These are phyloP conservation scores for Callyntrura sp. DNA, from an alignment of 2,888 invertebrate species.

Conservation along the genomic window DNA sequence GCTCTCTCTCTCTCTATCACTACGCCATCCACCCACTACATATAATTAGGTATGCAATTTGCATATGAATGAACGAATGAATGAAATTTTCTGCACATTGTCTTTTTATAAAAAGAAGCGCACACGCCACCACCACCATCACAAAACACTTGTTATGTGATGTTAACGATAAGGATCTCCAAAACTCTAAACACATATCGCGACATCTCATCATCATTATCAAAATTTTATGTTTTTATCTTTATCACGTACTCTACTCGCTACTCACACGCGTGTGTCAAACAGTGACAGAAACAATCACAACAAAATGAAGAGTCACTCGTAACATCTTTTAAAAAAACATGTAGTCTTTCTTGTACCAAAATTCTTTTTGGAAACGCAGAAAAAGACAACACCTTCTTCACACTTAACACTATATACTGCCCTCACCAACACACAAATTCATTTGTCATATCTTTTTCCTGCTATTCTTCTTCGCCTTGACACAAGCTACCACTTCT, in stretches of 20 bases:
- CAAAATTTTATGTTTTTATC: slow-evolving; percentile 16
- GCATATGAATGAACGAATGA: slow-evolving; percentile 16
- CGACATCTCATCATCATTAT: slow-evolving; percentile 18
- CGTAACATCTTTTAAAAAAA: not conserved
- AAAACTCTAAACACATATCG: not conserved
- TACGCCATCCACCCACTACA: slow-evolving; percentile 27
- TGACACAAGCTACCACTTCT: not conserved
- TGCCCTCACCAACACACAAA: not conserved
- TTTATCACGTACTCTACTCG: slow-evolving; percentile 27
- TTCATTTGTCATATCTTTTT: slow-evolving; percentile 25
- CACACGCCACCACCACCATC: not conserved
- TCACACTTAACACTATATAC: slow-evolving; percentile 11
- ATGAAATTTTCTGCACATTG: slow-evolving; percentile 5
- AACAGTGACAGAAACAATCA: not conserved
- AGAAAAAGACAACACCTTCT: slow-evolving; percentile 49
- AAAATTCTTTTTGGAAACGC: slow-evolving; percentile 23
- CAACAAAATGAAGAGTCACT: no score
- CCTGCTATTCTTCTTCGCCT: slow-evolving; percentile 12
- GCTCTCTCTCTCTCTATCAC: not conserved
- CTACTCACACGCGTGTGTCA: slow-evolving; percentile 19
- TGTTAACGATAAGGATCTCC: slow-evolving; percentile 11
- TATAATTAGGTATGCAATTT: slow-evolving; percentile 31
- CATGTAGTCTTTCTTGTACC: slow-evolving; percentile 12
- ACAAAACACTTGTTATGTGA: no score
- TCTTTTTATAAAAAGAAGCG: slow-evolving; percentile 37